Evolutionary conservation across 2,113 vertebrate species (phyloP), one percentile per base, ranked within the genome.

Genomic region (Apus apus): DNA sequence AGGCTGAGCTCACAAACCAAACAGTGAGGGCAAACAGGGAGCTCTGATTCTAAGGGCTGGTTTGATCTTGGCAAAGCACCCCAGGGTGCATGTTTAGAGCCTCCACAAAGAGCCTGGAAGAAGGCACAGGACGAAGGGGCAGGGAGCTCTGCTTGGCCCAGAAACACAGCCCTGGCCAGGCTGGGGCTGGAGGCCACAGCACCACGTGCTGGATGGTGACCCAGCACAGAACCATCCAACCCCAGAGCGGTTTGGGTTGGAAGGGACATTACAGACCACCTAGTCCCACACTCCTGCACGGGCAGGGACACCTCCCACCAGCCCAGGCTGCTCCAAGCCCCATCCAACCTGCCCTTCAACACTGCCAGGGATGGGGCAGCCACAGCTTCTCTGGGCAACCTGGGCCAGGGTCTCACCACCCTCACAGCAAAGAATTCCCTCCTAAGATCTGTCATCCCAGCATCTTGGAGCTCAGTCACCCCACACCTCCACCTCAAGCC

Each of bases 191-290:
- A 46, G 34, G 43, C 9, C 9, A 0, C 22, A 32, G 53, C 58
- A 21, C 16, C 9, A 0, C 0, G 6, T 5, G 75, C 27, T 25
- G 65, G n/a, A n/a, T 26, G 17, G 0, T 5, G 34, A 17, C 46
- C 46, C 46, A 48, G 46, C 46, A 48, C 19, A 48, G 46, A 48
- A 48, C 20, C 46, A 48, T 48, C 18, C 18, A 46, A 46, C 8
- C 46, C 46, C 46, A 21, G 46, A 48, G 18, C 20, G 19, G 46
- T 19, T 21, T 48, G 46, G 46, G 46, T 21, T 48, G 46, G 20
- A 48, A 43, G 46, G 46, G 46, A 21, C 46, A 18, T 48, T 48
- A 20, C 20, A 46, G 40, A 43, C 40, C 40, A 12, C 14, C 40
- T 14, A 43, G 40, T 43, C 40, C 40, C 40, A 43, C 40, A 12